These are phyloP conservation scores for Nettapus auritus DNA, from an alignment of 2,113 vertebrate species.

Conservation along the genomic window DNA sequence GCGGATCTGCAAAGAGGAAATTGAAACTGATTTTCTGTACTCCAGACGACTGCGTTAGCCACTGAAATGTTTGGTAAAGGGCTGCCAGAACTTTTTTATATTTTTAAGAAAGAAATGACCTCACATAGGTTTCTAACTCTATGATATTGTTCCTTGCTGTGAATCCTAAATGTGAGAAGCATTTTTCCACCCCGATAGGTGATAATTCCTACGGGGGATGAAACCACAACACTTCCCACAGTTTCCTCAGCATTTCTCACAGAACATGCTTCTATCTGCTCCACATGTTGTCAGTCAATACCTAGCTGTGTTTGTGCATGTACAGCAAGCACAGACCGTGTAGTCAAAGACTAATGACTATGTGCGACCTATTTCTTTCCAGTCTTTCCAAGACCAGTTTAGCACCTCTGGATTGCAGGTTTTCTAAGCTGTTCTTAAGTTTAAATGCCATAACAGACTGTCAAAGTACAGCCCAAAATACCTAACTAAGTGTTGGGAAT, in stretches of 20 bases:
- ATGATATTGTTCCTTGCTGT: neutral
- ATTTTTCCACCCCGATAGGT: neutral
- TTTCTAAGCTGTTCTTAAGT: neutral
- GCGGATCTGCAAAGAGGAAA: neutral
- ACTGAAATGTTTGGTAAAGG: neutral
- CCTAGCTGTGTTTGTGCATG: neutral
- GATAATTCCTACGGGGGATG: neutral
- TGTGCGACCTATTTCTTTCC: neutral
- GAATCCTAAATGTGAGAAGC: neutral
- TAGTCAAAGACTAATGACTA: neutral
- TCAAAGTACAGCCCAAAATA: neutral
- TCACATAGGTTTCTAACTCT: neutral
- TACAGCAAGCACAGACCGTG: neutral
- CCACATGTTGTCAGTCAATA: neutral
- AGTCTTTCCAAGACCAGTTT: neutral
- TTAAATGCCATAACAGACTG: neutral
- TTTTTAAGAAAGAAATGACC: neutral
- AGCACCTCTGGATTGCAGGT: neutral
- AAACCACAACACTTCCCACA: neutral
- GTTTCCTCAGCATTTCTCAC: neutral
- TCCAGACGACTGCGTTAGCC: neutral
- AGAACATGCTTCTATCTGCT: neutral
- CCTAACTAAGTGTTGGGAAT: neutral
- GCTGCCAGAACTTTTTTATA: neutral
- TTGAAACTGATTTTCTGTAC: neutral